A percentile compares a stretch with the other conserved stretches of the same genome.
Evolutionary conservation across 2,113 vertebrate genomes (phyloP).

Genomic region (Etheostoma cragini): DNA sequence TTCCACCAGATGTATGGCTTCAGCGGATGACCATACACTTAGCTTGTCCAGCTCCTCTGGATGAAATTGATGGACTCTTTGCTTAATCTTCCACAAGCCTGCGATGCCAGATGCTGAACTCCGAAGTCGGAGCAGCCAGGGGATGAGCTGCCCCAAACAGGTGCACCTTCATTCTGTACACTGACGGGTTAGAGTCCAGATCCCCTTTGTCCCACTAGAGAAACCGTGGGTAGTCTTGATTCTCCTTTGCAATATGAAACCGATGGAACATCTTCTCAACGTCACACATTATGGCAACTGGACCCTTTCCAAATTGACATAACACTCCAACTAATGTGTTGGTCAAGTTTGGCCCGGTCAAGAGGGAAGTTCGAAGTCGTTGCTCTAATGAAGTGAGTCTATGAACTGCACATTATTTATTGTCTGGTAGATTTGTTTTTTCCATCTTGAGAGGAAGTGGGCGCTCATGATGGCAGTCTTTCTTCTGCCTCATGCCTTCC

Average conservation of each 20-base stretch:
- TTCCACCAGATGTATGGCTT: neutral
- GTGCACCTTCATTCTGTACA: no score
- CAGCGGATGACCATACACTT: neutral
- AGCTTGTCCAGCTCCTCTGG: no score
- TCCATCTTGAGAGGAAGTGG: slow-evolving; percentile 19
- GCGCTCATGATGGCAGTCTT: slow-evolving; percentile 8
- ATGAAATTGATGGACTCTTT: neutral
- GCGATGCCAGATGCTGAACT: neutral
- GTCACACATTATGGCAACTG: no score
- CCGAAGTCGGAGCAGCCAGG: slow-evolving; percentile 19
- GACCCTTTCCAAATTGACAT: no score
- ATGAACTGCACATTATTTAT: neutral
- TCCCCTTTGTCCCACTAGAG: no score
- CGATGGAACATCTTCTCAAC: no score
- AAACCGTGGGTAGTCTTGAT: no score
- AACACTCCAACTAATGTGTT: no score
- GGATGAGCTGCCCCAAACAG: slow-evolving; percentile 14
- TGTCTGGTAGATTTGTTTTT: slow-evolving; percentile 8
- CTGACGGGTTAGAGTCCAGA: no score
- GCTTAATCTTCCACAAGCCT: neutral
- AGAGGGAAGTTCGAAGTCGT: neutral
- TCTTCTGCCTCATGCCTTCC: neutral
- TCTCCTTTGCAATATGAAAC: no score
- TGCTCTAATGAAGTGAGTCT: neutral
- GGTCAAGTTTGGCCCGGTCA: no score